Conservation (phyloP, 2,797 vertebrate genomes). For the Simalia tracyae region DNA sequence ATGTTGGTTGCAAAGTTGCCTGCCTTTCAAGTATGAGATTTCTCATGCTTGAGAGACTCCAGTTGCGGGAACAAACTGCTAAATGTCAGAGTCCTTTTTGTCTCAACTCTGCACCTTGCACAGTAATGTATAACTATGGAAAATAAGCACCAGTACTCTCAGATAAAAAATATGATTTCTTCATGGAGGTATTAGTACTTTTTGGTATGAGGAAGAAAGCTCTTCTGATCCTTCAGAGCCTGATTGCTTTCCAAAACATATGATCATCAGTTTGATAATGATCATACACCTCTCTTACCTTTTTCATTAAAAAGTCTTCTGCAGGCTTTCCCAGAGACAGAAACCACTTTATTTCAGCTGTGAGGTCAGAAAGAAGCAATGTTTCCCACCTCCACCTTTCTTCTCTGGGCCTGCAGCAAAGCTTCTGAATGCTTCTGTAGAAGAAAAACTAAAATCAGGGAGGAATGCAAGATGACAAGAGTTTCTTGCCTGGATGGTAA, state of each 20-base stretch:
- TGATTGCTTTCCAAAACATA: background rate
- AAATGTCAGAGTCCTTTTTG: background rate
- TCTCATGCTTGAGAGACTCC: background rate
- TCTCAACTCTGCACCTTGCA: background rate
- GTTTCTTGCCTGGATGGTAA: background rate
- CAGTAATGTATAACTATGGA: slow-evolving; percentile 2
- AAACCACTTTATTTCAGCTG: background rate
- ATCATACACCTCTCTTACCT: background rate
- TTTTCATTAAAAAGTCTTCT: slow-evolving; percentile 34
- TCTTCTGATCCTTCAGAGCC: background rate
- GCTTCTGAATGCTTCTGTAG: background rate
- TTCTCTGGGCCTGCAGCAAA: background rate
- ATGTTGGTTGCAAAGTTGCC: background rate
- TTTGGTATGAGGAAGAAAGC: background rate
- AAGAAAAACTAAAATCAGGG: background rate
- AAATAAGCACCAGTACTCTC: background rate
- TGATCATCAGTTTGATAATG: background rate
- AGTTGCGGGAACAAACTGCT: background rate
- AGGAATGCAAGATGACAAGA: slow-evolving; percentile 17
- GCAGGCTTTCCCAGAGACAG: background rate
- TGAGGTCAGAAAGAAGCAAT: background rate
- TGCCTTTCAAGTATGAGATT: background rate
- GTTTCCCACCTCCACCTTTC: background rate
- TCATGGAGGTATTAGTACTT: background rate
- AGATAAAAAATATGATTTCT: slow-evolving; percentile 14